Base-by-base conservation (phyloP, 2,888 invertebrate genomes). In the Pterostichus madidus region DNA sequence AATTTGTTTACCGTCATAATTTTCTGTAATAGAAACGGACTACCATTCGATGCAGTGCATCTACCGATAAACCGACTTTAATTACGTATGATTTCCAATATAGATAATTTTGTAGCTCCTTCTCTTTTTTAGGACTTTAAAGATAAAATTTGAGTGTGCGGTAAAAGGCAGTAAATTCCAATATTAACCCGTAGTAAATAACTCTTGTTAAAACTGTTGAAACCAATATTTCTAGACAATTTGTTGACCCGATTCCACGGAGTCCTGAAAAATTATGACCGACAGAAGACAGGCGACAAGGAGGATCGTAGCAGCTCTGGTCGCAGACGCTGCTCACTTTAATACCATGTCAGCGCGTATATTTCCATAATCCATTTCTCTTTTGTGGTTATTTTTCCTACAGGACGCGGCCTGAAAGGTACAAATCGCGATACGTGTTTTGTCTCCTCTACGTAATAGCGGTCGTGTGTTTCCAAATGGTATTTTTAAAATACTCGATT, bases 361-460 rank as follows among this genome's bases (percentile, higher is more conserved):
- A 75, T 75, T 75, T 75, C 75, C 75, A 75, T 75, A 75, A 75
- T 75, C 75, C 75, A 75, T 75, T 75, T 75, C 75, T 75, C 75
- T 75, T 68, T 75, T 75, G 52, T 75, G 75, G 52, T 52, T 75
- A 75, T 75, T 75, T 75, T 75, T 75, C 73, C 75, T 75, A 13
- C 75, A 75, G 75, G 75, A 75, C 52, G 75, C 1, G 7, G 49
- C 1, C n/a, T 75, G 75, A 75, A 75, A 52, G 52, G 75, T 75
- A 75, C 75, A 75, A 75, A 75, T 75, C 31, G 75, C 52, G 52
- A 52, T 75, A 52, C 75, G 75, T 75, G 75, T 75, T 31, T 32
- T 75, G 52, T 75, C 75, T 75, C 31, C 52, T 15, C 46, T 7
- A 15, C 10, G 71, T 71, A 68, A 68, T 68, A 68, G 68, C 44